A percentile compares a stretch with the other conserved stretches of the same genome.
phyloP scores from a whole-genome alignment of 2,888 invertebrate species.

The Callyntrura guangdongensis region DNA sequence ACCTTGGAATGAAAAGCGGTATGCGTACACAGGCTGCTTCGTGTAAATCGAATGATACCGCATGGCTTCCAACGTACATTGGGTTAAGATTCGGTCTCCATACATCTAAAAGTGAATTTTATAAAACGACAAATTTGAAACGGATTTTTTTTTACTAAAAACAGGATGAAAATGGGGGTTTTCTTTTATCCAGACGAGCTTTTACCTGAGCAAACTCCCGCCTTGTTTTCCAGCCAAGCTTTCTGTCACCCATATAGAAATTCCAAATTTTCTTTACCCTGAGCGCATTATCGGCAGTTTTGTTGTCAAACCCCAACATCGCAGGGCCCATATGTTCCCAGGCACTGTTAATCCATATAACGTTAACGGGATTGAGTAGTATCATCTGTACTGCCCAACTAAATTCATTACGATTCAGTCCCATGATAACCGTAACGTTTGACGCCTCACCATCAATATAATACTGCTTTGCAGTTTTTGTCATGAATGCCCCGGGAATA shows the following conservation, averaged over 20 bases:
- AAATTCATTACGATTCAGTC: constrained; percentile 70
- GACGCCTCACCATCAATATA: constrained; percentile 66
- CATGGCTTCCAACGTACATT: constrained; percentile 69
- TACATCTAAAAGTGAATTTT: background rate
- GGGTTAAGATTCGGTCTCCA: background rate
- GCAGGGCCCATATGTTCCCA: constrained; percentile 76
- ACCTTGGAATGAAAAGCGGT: constrained; percentile 76
- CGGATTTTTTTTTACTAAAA: background rate
- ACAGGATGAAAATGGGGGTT: background rate
- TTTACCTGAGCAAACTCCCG: constrained; percentile 44
- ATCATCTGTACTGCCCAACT: background rate
- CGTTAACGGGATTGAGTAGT: too few relatives aligned
- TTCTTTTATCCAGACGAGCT: background rate
- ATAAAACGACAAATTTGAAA: background rate
- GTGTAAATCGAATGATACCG: constrained; percentile 77
- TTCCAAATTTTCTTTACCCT: constrained; percentile 64
- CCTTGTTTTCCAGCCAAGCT: constrained; percentile 70
- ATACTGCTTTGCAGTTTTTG: constrained; percentile 66
- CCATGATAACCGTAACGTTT: constrained; percentile 76
- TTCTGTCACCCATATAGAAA: constrained; percentile 76
- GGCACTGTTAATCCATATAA: constrained; percentile 65
- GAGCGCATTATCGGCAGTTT: constrained; percentile 4
- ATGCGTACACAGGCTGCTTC: constrained; percentile 78
- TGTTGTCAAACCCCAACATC: constrained; percentile 59
- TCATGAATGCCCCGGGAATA: constrained; percentile 73